Percentiles rank a stretch among this genome's conserved stretches.
Evolutionary conservation across 2,797 vertebrate species (phyloP).

Genomic region (Fundulus diaphanus): DNA sequence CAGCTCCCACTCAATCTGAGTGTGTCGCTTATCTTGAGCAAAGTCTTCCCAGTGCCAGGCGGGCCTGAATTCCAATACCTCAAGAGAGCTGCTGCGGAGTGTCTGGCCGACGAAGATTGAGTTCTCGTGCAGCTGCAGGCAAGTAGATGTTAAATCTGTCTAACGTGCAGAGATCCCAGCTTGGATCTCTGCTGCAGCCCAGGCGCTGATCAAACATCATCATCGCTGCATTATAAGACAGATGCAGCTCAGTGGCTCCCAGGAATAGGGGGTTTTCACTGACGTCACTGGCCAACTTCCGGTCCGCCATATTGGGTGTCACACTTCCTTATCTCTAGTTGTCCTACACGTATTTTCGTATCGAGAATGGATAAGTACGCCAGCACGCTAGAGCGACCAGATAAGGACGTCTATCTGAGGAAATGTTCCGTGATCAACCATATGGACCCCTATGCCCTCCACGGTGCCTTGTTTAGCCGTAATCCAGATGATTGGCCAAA

Average conservation of each 20-base stretch:
- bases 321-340: too few relatives aligned
- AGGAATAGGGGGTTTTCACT: too few relatives aligned
- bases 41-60: constrained; percentile 41
- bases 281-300: too few relatives aligned
- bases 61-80: constrained; percentile 55
- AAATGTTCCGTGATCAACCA: too few relatives aligned
- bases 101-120: constrained; percentile 43
- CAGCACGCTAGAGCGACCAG: too few relatives aligned
- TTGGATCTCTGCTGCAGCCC: constrained; percentile 25
- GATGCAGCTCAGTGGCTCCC: neutral
- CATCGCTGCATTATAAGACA: constrained; percentile 10
- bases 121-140: constrained; percentile 40
- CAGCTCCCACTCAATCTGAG: constrained; percentile 39
- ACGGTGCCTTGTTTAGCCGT: too few relatives aligned
- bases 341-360: too few relatives aligned
- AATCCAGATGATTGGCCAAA: too few relatives aligned
- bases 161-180: constrained; percentile 27
- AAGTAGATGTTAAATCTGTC: constrained; percentile 47
- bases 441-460: too few relatives aligned
- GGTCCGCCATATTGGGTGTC: too few relatives aligned
- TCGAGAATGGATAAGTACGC: too few relatives aligned
- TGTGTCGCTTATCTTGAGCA: constrained; percentile 36
- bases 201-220: constrained; percentile 35
- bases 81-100: constrained; percentile 42
- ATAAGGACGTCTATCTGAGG: too few relatives aligned